Base-by-base conservation (phyloP, 2,113 vertebrate species). In the Tachysurus fulvidraco region DNA sequence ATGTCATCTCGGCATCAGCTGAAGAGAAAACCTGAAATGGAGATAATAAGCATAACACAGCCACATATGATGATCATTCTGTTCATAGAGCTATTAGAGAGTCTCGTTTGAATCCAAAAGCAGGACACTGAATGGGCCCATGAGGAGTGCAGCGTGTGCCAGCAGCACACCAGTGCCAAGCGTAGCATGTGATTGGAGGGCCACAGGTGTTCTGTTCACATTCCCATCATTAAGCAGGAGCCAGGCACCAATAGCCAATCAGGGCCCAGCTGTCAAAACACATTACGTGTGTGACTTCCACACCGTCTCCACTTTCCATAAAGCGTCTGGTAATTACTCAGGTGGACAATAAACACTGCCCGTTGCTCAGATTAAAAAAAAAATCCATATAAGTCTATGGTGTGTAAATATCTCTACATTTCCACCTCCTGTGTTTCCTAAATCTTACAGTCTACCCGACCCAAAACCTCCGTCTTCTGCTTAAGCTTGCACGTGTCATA, bases 171-270 rank as follows among this genome's bases (percentile, higher is more conserved):
- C 89, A 83, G 87, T 83, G 76, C n/a, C 83, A 78, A 85, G 81
- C 59, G 83, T 64, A 86, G 89, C 88, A 44, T 78, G 85, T 91
- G 89, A 89, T 86, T 85, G 73, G 85, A 82, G 91, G 87, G 93
- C 91, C 91, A 93, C 92, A 94, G 93, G 91, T 94, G 92, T 93
- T 90, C 89, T 62, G 85, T 86, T 88, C 90, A 71, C 91, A 91
- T 91, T 91, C 92, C 86, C 88, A 93, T 94, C 92, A 93, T 94
- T 93, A 93, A 91, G 92, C 88, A 89, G 81, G 86, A 88, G 88
- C 89, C 87, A 62, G 65, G 87, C 90, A 89, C 78, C 81, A 80
- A 81, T 57, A 89, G 76, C 60, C 80, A 50, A 84, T 87, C 85
- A 85, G 90, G 80, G 83, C 62, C 69, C 89, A 90, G 89, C 88